Evolutionary conservation across 2,888 invertebrate species (phyloP).

Genomic region (Petrophora chlorosata): DNA sequence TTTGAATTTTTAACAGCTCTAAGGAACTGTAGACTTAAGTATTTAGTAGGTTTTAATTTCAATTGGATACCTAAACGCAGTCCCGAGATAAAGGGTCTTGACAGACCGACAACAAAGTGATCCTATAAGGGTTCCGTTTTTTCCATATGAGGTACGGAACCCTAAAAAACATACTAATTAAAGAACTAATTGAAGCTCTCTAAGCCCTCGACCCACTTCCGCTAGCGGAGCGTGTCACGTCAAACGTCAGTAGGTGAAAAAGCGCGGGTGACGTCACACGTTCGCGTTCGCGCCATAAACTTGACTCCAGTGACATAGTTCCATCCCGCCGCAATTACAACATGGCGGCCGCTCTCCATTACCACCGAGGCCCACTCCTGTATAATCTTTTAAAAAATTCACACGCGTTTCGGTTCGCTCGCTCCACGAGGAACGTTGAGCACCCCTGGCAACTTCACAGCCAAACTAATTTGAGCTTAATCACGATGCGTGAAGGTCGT

Average conservation of each 20-base stretch:
- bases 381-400: conserved; percentile 80
- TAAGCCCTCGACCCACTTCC: neutral
- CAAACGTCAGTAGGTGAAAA: conserved; percentile 16
- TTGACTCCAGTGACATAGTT: conserved; percentile 56
- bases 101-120: too few species aligned
- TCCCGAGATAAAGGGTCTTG: too few species aligned
- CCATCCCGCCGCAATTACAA: conserved; percentile 57
- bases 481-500: conserved; percentile 25
- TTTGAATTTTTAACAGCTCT: too few species aligned
- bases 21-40: too few species aligned
- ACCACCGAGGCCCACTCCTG: conserved; percentile 56
- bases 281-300: conserved; percentile 33
- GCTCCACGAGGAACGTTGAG: conserved; percentile 45
- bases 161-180: too few species aligned
- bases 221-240: conserved; percentile 15
- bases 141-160: too few species aligned
- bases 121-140: too few species aligned
- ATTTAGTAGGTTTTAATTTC: too few species aligned
- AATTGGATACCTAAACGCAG: too few species aligned
- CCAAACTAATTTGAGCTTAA: conserved; percentile 38
- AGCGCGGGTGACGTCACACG: conserved; percentile 14
- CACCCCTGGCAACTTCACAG: conserved; percentile 40
- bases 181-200: neutral
- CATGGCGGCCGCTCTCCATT: conserved; percentile 59
- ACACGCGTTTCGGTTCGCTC: conserved; percentile 55